Evolutionary conservation across 53 echinoderm and acorn worm species (phyloP).

Genomic region (Paracentrotus lividus): DNA sequence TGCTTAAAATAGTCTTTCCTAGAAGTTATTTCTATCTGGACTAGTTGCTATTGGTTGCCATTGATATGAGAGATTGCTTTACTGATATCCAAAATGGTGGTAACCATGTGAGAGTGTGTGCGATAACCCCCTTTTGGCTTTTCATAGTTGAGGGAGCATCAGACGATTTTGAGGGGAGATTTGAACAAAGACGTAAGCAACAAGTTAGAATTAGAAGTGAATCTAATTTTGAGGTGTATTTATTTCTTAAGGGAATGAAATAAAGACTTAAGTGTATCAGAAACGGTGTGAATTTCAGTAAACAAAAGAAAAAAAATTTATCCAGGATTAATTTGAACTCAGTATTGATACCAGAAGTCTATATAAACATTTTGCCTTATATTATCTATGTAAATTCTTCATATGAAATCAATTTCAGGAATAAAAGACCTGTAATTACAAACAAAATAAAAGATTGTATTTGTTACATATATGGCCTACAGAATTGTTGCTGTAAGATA

Average conservation of each 20-base stretch:
- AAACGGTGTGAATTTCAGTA: too few relatives aligned
- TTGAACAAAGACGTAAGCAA: background rate
- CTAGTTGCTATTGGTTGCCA: background rate
- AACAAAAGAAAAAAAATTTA: too few relatives aligned
- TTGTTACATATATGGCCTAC: background rate
- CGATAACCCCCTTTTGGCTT: too few relatives aligned
- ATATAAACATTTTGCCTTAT: too few relatives aligned
- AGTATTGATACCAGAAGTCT: too few relatives aligned
- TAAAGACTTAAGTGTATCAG: too few relatives aligned
- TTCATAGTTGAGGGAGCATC: background rate
- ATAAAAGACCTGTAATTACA: too few relatives aligned
- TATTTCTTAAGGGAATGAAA: background rate
- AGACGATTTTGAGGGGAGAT: background rate
- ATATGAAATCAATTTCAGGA: too few relatives aligned
- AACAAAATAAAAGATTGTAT: background rate
- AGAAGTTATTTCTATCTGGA: background rate
- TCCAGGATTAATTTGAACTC: too few relatives aligned
- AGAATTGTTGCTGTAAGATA: background rate
- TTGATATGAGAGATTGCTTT: background rate
- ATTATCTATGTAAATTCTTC: too few relatives aligned
- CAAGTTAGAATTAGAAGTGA: background rate
- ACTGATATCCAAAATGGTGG: too few relatives aligned
- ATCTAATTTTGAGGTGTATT: background rate
- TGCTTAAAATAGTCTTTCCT: slow-evolving; percentile 11
- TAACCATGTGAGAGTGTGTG: too few relatives aligned